Conservation (phyloP, 1,140 invertebrate species). For the Galleria mellonella region DNA sequence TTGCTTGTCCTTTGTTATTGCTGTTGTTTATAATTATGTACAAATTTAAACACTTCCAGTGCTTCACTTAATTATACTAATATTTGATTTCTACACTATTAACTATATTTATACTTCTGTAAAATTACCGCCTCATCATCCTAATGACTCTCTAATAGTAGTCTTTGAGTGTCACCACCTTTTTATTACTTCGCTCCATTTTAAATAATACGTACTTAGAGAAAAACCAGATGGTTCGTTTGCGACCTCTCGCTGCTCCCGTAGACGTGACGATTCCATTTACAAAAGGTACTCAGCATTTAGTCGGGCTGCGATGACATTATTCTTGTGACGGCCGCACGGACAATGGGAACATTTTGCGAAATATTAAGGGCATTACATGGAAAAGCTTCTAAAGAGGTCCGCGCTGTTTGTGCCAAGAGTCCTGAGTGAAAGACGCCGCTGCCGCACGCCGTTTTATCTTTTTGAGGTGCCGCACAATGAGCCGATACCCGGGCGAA, state of each 20-base stretch:
- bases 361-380: conserved; percentile 28
- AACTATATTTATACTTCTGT: too few species aligned
- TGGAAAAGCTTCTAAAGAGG: conserved; percentile 23
- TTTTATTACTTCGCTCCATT: too few species aligned
- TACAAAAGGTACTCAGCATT: conserved; percentile 1
- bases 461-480: conserved; percentile 8
- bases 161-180: too few species aligned
- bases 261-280: not conserved
- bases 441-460: conserved; percentile 7
- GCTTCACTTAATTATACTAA: too few species aligned
- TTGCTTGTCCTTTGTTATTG: too few species aligned
- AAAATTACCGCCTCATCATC: too few species aligned
- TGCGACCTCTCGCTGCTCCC: not conserved
- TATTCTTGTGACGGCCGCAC: not conserved
- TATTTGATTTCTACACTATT: too few species aligned
- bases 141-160: too few species aligned
- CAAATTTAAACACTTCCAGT: too few species aligned
- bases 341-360: conserved; percentile 16
- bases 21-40: too few species aligned
- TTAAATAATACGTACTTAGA: too few species aligned
- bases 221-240: too few species aligned
- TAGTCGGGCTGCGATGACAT: conserved; percentile 1
- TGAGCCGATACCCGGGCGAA: conserved; percentile 11
- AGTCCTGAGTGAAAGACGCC: conserved; percentile 8
- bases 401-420: conserved; percentile 10